Base-by-base conservation (phyloP, 2,888 invertebrate species). In the Petrolisthes manimaculis region DNA sequence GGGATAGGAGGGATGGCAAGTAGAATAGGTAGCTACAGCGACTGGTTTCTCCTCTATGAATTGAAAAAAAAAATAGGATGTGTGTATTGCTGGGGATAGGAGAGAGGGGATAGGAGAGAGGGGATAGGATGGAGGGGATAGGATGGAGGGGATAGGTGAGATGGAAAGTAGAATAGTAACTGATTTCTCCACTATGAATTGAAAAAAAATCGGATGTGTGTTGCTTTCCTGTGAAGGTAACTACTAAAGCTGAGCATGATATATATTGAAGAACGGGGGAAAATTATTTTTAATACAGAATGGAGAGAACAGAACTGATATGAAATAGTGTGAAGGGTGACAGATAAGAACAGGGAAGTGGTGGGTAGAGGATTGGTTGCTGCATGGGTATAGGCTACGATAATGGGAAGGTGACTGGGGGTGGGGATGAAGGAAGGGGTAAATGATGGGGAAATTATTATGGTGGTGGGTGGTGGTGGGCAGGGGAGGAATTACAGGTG, bases 91-190 rank as follows among this genome's bases (percentile, higher is more conserved):
- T 9, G 14, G 61, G 12, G 61, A 12, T 61, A 12, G 8, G 74
- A 74, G 74, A 74, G 74, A 74, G 74, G n/a, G 74, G 61, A 61
- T 61, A 61, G 61, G 12, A 12, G 61, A 61, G 61, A 61, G 6
- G 12, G 61, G 61, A 61, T 61, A 61, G 61, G 61, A 61, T 12
- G 12, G 51, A 51, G 77, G 51, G 77, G 51, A 51, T 37, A 51
- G 51, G 14, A 77, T 8, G 51, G 51, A 77, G 14, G 51, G 37
- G 14, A 24, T 37, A 24, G 37, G 77, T 37, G 24, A 51, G 24
- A 51, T 18, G 37, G n/a, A 74, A 18, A n/a, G 74, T 8, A 18
- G 24, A 18, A n/a, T n/a, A 61, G 14, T 8, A 14, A 61, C 9
- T 12, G 67, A 61, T 8, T 61, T 14, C 61, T 61, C 61, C 9